phyloP scores from a whole-genome alignment of 2,113 vertebrate genomes.

The Muntiacus reevesi region DNA sequence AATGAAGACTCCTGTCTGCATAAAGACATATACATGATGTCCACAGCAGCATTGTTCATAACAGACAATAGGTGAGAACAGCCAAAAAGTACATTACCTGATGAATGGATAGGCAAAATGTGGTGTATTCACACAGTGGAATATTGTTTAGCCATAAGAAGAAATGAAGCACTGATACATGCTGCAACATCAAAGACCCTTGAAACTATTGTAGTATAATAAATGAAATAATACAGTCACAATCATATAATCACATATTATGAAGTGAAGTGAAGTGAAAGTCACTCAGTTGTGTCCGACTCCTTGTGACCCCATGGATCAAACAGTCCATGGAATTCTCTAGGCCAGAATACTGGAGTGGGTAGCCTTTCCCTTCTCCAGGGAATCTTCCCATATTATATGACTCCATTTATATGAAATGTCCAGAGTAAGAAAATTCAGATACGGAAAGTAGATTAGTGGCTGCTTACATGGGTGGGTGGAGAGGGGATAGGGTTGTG shows the following conservation, averaged over 20 bases:
- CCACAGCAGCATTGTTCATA: not conserved
- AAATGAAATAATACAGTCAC: not conserved
- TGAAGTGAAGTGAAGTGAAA: not conserved
- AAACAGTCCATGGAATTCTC: not conserved
- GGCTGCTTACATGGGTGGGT: not conserved
- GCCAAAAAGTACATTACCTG: not conserved
- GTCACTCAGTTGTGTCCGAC: not conserved
- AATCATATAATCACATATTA: not conserved
- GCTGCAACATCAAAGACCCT: not conserved
- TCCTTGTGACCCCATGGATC: not conserved
- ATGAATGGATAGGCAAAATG: not conserved
- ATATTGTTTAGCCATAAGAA: not conserved
- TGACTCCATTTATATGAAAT: not conserved
- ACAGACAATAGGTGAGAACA: not conserved
- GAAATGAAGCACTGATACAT: not conserved
- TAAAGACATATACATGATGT: not conserved
- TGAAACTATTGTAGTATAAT: not conserved
- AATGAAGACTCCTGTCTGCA: not conserved
- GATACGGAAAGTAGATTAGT: not conserved
- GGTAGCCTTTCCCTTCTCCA: not conserved
- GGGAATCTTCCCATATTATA: not conserved
- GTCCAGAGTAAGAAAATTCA: not conserved
- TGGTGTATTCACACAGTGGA: not conserved
- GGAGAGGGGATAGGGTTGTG: not conserved
- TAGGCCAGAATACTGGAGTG: not conserved